Conservation (phyloP, 2,113 vertebrate genomes). For the Callorhinus ursinus region DNA sequence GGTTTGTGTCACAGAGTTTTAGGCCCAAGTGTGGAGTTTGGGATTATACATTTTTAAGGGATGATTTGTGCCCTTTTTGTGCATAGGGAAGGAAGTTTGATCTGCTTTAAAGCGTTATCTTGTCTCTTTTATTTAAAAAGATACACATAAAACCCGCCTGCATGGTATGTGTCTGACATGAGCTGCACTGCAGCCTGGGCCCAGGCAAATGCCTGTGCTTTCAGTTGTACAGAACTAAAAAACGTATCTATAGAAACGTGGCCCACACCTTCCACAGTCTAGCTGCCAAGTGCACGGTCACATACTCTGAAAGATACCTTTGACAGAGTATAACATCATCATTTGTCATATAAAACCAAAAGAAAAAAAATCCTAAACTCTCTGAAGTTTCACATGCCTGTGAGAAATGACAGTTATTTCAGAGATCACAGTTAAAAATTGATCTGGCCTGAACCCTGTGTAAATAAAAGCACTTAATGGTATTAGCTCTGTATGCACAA, state of each 20-base stretch:
- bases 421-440: neutral
- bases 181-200: no score
- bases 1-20: neutral
- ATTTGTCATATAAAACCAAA: neutral
- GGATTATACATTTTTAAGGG: neutral
- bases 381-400: neutral
- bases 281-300: neutral
- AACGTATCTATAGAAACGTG: neutral
- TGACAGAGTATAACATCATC: neutral
- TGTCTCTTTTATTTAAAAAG: neutral
- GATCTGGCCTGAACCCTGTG: neutral
- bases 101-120: neutral
- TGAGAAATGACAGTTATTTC: conserved; percentile 14
- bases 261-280: neutral
- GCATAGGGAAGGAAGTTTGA: neutral
- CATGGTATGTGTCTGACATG: neutral
- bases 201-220: neutral
- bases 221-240: neutral
- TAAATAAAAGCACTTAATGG: neutral
- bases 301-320: neutral
- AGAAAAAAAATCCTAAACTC: neutral
- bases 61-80: neutral
- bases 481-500: neutral
- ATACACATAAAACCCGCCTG: neutral
- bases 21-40: neutral